A percentile compares a stretch with the other conserved stretches of the same genome.
Conservation (phyloP, 2,888 invertebrate species). For the Cheilosia vernalis region DNA sequence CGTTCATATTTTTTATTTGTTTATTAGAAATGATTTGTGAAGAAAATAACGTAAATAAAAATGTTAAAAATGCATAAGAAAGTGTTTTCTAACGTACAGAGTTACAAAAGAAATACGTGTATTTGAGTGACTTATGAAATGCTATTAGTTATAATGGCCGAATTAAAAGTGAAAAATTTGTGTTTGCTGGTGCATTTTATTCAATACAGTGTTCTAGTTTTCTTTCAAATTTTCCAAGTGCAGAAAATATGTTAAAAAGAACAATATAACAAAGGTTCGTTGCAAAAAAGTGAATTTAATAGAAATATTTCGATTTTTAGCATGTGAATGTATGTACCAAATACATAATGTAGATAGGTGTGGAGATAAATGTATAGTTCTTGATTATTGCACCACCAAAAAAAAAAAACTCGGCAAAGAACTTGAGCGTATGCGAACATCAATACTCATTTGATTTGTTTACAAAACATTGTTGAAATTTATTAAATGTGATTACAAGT, state of each 20-base stretch:
- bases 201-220: neutral
- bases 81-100: neutral
- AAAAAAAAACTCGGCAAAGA: neutral
- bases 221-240: neutral
- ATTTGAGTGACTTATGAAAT: neutral
- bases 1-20: conserved; percentile 61
- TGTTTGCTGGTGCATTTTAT: neutral
- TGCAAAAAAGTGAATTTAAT: neutral
- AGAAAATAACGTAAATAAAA: neutral
- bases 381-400: neutral
- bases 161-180: conserved; percentile 1
- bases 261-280: neutral
- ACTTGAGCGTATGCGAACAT: neutral
- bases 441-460: conserved; percentile 35
- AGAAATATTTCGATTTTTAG: no score
- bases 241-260: neutral
- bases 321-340: no score
- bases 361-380: no score
- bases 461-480: conserved; percentile 50
- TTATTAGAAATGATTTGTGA: conserved; percentile 35
- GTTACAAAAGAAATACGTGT: neutral
- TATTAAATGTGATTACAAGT: neutral
- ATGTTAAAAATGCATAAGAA: neutral
- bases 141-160: conserved; percentile 40
- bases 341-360: no score